phyloP scores from a whole-genome alignment of 1,140 invertebrate species.

The Aphelenchoides avenae region DNA sequence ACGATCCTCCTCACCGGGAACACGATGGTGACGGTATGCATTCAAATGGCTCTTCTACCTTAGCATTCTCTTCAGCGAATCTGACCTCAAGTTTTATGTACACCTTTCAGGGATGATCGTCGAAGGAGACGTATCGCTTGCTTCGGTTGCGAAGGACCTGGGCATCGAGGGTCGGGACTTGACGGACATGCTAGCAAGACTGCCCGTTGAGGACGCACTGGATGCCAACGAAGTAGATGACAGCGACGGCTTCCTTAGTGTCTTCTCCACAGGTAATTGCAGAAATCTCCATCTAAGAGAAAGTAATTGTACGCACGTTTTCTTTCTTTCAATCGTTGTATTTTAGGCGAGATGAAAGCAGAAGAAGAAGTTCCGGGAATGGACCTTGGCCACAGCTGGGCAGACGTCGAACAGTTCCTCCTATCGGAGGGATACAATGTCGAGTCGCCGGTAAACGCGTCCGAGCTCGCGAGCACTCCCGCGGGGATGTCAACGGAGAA shows the following conservation, averaged over 20 bases:
- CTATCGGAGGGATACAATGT: too few species aligned
- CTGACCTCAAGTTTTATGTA: too few species aligned
- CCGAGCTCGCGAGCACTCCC: too few species aligned
- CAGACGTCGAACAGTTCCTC: constrained; percentile 34
- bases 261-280: neutral
- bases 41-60: too few species aligned
- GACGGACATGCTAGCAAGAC: constrained; percentile 30
- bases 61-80: too few species aligned
- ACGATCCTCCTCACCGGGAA: too few species aligned
- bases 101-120: too few species aligned
- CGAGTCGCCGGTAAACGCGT: too few species aligned
- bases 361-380: constrained; percentile 23
- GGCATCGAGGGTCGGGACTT: constrained; percentile 34
- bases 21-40: too few species aligned
- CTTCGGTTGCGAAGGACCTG: constrained; percentile 34
- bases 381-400: constrained; percentile 33
- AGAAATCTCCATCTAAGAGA: neutral
- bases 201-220: constrained; percentile 29
- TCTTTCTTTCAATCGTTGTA: neutral
- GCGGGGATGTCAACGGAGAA: too few species aligned
- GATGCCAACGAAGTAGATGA: constrained; percentile 25
- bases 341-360: constrained; percentile 21
- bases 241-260: constrained; percentile 20
- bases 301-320: neutral
- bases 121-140: constrained; percentile 37